Base-by-base conservation (phyloP, 2,888 invertebrate genomes). In the Quadriops clusia region DNA sequence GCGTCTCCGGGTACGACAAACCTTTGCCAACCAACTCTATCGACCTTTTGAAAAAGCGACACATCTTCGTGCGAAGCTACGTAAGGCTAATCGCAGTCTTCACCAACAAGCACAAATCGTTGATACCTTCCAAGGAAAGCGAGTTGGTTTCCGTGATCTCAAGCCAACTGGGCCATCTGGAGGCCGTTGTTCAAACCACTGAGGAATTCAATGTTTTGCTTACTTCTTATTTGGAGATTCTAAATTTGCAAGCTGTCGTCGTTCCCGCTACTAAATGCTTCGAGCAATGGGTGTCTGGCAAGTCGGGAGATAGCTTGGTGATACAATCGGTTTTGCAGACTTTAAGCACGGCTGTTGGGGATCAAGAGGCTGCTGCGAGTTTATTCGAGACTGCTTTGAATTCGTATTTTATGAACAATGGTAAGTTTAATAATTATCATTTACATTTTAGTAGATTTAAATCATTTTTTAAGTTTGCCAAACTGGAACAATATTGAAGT, bases 41-140 rank as follows among this genome's bases (percentile, higher is more conserved):
- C 61, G 65, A 36, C 57, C 63, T 9, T 60, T 64, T 15, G 43
- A 47, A 60, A 23, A 76, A 76, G 46, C 63, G 76, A 29, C 69
- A 70, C 44, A 64, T 70, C 46, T 78, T 67, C 42, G 63, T 77
- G 10, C 66, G 72, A 38, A 68, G 71, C 23, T 64, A 67, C 28
- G 64, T 72, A 1, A 73, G 74, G 51, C 54, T 77, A 32, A 50
- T 77, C 18, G 58, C 69, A 3, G 67, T 67, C 8, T 68, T 65
- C 39, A 59, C 66, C 3, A 68, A 65, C 24, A 57, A 67, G 23
- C 59, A 70, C 44, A 73, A 72, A 47, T 53, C 61, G 17, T 47
- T 64, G 20, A 47, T 70, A 3, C 54, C 62, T 3, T 58, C 61
- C 6, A 67, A 66, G 45, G 60, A 61, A 27, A 60, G 60, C 39